phyloP scores from a whole-genome alignment of 2,797 vertebrate genomes.

The Rallus crepitans region DNA sequence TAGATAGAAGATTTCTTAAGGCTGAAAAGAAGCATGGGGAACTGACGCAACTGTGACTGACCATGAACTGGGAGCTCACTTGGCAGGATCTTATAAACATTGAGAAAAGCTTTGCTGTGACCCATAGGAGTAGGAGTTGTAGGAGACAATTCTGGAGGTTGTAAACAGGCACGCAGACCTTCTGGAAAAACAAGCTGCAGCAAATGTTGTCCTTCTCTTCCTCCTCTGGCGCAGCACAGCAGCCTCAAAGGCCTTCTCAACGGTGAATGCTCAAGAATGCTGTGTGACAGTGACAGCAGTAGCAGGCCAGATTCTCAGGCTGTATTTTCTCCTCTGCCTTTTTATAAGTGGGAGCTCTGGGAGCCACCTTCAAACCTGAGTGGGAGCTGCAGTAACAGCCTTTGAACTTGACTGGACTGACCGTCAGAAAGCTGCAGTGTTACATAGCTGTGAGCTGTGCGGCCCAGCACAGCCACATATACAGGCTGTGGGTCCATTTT shows the following conservation, averaged over 20 bases:
- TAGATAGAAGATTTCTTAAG: neutral
- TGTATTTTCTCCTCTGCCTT: neutral
- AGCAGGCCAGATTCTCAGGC: neutral
- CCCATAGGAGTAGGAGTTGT: neutral
- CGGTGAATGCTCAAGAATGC: fast-evolving
- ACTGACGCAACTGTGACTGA: neutral
- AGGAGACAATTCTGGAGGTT: neutral
- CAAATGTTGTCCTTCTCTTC: neutral
- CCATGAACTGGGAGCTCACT: neutral
- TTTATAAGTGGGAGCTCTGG: neutral
- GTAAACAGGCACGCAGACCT: neutral
- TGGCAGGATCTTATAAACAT: neutral
- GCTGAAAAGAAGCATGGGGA: neutral
- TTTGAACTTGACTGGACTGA: neutral
- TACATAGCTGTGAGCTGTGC: neutral
- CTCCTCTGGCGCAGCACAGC: neutral
- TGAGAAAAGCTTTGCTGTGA: neutral
- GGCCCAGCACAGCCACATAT: neutral
- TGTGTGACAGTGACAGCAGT: fast-evolving
- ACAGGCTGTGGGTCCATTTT: neutral
- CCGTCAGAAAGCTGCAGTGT: neutral
- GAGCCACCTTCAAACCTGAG: neutral
- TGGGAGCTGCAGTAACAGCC: neutral
- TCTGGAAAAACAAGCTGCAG: neutral
- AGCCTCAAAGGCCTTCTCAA: neutral